Evolutionary conservation across 2,113 vertebrate species (phyloP), one percentile per base, ranked within the genome.

Genomic region (Catagonus wagneri): DNA sequence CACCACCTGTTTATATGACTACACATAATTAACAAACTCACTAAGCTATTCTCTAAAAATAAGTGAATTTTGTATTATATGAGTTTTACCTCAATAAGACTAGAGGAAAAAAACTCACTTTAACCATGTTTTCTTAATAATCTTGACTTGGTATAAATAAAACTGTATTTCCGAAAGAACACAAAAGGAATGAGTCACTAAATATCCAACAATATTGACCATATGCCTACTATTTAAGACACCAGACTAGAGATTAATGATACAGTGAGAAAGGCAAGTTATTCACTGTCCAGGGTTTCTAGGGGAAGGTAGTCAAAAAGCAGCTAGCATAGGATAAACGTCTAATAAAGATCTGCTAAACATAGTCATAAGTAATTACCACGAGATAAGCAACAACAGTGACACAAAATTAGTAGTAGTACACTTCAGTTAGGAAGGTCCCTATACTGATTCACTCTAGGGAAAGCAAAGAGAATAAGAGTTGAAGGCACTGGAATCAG

Each of bases 401-500:
- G 29, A 96, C 23, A 72, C 34, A 50, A 65, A 94, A 39, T 78
- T 96, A n/a, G n/a, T n/a, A 95, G n/a, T 15, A 65, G 34, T 52
- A 75, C 52, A 50, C 27, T 92, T 89, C 29, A 85, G 66, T 85
- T 63, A 72, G 60, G 34, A 91, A 88, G 13, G 12, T 58, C 10
- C 68, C 52, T 54, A 61, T 29, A 11, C 32, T 79, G 9, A 23
- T 52, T 89, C 20, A 17, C 17, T 81, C 79, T 9, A 80, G 50
- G 2, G 60, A 80, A 78, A 85, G 29, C 74, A 90, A 86, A 83
- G 61, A 39, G 78, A 90, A 27, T 39, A 90, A 81, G 20, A 87
- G 32, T 22, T 94, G 60, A 89, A 90, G 17, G 36, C 32, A 3
- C 6, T 90, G 32, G 69, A 90, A 88, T 61, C 79, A 72, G 81